Conservation (phyloP, 2,113 vertebrate genomes). For the Callocephalon fimbriatum region DNA sequence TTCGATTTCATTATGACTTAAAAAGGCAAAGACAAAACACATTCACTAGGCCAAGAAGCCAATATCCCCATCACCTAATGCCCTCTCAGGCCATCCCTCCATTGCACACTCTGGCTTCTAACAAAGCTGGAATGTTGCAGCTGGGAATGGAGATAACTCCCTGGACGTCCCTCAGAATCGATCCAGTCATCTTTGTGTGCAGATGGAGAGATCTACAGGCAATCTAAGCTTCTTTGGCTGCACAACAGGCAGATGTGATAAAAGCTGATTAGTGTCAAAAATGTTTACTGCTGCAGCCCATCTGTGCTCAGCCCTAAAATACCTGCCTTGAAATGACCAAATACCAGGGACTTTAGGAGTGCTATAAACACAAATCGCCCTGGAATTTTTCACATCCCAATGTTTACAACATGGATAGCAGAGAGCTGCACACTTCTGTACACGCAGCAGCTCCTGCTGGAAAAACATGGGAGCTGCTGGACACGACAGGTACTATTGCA, state of each 20-base stretch:
- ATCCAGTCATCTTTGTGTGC: neutral
- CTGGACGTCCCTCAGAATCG: neutral
- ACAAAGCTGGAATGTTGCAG: neutral
- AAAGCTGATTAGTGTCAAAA: neutral
- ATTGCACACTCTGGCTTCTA: accelerated
- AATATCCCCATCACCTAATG: neutral
- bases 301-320: neutral
- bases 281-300: neutral
- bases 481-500: accelerated
- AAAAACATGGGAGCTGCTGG: accelerated
- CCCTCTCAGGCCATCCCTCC: accelerated
- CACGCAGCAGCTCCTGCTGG: neutral
- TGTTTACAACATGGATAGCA: accelerated
- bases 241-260: neutral
- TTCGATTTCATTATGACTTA: neutral
- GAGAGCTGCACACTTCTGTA: accelerated
- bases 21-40: neutral
- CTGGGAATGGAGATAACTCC: neutral
- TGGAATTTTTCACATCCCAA: accelerated
- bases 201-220: neutral
- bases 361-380: neutral
- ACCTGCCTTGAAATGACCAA: neutral
- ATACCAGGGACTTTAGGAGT: accelerated
- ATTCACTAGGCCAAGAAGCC: neutral
- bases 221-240: neutral